These are phyloP conservation scores for honey bee (Apis mellifera) DNA, from an alignment of 1,140 invertebrate genomes.

Conservation along the genomic window DNA sequence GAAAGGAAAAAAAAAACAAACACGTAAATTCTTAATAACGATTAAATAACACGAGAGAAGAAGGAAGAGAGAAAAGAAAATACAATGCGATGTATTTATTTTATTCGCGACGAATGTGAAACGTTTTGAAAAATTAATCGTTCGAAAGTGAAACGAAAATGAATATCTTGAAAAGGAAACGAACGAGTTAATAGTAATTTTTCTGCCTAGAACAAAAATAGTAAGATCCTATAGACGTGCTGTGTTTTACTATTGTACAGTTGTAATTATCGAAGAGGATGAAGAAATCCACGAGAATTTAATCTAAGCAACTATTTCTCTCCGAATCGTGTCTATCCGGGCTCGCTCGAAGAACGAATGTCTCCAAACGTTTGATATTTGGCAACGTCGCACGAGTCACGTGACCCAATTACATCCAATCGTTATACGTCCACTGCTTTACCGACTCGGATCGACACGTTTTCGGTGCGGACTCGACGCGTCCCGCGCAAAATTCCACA, in stretches of 20 bases:
- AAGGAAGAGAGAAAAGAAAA: too few relatives aligned
- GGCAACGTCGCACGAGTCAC: neutral
- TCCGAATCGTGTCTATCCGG: neutral
- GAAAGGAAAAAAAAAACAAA: neutral
- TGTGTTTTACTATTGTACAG: slow-evolving; percentile 45
- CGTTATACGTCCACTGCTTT: neutral
- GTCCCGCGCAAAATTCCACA: neutral
- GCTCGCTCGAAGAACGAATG: too few relatives aligned
- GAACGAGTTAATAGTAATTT: slow-evolving; percentile 13
- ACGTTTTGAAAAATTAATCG: neutral
- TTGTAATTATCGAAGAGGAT: slow-evolving; percentile 17
- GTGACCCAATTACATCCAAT: neutral
- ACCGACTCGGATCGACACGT: neutral
- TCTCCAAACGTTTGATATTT: too few relatives aligned
- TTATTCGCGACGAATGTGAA: neutral
- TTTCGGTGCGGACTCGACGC: too few relatives aligned
- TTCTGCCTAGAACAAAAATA: slow-evolving; percentile 36
- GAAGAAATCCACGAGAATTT: neutral
- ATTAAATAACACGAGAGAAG: neutral
- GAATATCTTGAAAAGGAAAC: too few relatives aligned
- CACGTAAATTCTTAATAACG: slow-evolving; percentile 42
- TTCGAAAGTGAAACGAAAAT: too few relatives aligned
- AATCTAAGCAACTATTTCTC: neutral
- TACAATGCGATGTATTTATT: neutral
- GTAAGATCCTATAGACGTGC: slow-evolving; percentile 28